Evolutionary conservation across 2,113 vertebrate species (phyloP).

Genomic region (Thunnus thynnus): DNA sequence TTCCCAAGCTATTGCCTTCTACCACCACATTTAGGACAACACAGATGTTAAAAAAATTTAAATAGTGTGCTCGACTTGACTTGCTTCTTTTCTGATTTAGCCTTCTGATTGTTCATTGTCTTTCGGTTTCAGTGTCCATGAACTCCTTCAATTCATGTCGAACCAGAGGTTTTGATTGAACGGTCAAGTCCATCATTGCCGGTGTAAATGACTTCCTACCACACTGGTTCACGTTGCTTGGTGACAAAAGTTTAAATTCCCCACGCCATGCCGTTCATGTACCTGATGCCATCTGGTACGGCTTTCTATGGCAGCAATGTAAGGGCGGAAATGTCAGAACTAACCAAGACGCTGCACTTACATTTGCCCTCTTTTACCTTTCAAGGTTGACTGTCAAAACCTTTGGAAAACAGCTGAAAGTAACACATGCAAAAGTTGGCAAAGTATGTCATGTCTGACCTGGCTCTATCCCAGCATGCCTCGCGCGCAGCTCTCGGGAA

Average conservation of each 20-base stretch:
- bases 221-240: no score
- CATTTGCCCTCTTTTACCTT: conserved; percentile 3
- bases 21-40: background rate
- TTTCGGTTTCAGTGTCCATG: no score
- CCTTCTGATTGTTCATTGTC: background rate
- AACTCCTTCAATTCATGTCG: no score
- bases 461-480: conserved; percentile 52
- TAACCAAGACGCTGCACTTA: background rate
- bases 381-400: conserved; percentile 22
- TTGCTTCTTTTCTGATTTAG: background rate
- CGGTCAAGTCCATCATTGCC: no score
- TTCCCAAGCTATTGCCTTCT: background rate
- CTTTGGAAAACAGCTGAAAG: conserved; percentile 16
- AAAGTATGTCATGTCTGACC: conserved; percentile 51
- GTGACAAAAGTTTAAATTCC: background rate
- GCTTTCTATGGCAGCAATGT: background rate
- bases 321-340: conserved; percentile 12
- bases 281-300: conserved; percentile 4
- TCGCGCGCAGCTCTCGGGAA: conserved; percentile 47
- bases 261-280: background rate
- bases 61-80: background rate
- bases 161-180: no score
- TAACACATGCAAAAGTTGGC: conserved; percentile 47
- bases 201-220: no score
- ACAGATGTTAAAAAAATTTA: background rate